Conservation (phyloP, 2,888 invertebrate genomes). For the Macrosiphum euphorbiae region DNA sequence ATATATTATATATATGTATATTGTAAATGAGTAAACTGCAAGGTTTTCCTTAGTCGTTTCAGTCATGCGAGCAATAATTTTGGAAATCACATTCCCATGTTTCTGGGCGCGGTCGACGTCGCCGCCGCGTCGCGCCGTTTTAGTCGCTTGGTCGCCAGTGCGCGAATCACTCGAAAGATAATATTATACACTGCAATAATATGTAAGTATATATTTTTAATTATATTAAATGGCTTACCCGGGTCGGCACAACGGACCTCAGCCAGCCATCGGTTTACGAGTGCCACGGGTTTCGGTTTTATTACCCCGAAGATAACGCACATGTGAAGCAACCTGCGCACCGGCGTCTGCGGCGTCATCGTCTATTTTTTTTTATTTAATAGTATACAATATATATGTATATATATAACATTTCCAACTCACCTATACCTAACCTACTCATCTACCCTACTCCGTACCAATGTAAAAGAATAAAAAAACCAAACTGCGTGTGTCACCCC, state of each 20-base stretch:
- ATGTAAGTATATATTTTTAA: slow-evolving; percentile 43
- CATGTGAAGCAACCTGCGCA: slow-evolving; percentile 31
- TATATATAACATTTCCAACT: background rate
- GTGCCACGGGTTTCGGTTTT: slow-evolving; percentile 51
- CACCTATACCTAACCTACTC: background rate
- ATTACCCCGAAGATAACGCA: slow-evolving; percentile 59
- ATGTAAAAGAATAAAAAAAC: background rate
- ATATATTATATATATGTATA: background rate
- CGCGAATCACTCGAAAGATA: slow-evolving; percentile 23
- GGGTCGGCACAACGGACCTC: background rate
- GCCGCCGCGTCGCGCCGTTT: background rate
- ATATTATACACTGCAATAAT: background rate
- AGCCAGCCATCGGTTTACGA: slow-evolving; percentile 30
- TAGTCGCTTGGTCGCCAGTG: background rate
- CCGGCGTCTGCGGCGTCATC: background rate
- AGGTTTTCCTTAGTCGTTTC: slow-evolving; percentile 15
- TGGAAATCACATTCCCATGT: slow-evolving; percentile 56
- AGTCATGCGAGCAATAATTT: slow-evolving; percentile 55
- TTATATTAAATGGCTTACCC: slow-evolving; percentile 56
- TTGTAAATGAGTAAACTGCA: background rate
- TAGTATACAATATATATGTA: background rate
- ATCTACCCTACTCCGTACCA: background rate
- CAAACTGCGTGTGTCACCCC: background rate
- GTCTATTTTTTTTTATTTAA: background rate
- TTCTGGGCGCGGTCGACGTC: slow-evolving; percentile 54